Percentiles rank a stretch among this genome's conserved stretches.
phyloP scores from a whole-genome alignment of 2,113 vertebrate species.

The Cochlearius cochlearius region DNA sequence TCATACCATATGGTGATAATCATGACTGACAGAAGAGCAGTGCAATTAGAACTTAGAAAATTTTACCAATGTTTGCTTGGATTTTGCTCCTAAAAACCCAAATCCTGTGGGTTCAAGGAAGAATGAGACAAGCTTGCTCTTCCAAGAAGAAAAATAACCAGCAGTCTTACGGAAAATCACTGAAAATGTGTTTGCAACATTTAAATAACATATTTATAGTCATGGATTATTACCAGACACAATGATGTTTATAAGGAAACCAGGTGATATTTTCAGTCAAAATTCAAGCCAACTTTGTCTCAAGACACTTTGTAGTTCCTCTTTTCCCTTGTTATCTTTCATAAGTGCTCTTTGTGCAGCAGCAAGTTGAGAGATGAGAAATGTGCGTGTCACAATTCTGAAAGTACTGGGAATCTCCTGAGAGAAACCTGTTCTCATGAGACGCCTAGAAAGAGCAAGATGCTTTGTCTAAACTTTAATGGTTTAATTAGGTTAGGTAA shows the following conservation, averaged over 20 bases:
- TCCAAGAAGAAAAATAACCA: neutral
- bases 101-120: neutral
- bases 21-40: neutral
- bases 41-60: neutral
- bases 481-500: slow-evolving; percentile 18
- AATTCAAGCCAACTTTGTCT: neutral
- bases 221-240: neutral
- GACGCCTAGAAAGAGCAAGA: neutral
- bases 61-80: neutral
- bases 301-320: neutral
- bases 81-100: neutral
- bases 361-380: neutral
- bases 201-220: neutral
- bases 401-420: neutral
- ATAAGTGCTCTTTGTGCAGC: neutral
- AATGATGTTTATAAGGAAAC: neutral
- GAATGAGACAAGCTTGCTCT: neutral
- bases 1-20: neutral
- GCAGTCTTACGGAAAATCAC: neutral
- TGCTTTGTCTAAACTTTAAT: neutral
- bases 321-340: neutral
- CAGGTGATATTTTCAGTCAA: neutral
- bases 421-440: neutral
- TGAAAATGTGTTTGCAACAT: neutral
- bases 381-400: neutral